Evolutionary conservation across 2,797 vertebrate species (phyloP).

Genomic region (Phrynocephalus forsythii): DNA sequence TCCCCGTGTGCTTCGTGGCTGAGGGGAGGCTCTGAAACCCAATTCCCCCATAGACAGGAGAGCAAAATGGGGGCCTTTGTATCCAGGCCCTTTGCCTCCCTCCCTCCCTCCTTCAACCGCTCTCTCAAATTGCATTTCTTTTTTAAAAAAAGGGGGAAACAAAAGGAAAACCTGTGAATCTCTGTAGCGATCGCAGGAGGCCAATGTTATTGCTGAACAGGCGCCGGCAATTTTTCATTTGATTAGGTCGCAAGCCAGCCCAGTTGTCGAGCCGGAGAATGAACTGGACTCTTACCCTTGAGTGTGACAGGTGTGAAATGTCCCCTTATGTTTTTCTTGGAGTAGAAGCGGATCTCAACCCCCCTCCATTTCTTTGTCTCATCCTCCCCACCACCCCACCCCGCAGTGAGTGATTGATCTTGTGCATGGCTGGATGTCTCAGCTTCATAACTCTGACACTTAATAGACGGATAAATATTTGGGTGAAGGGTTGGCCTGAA

Average conservation of each 20-base stretch:
- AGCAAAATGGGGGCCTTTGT: conserved; percentile 44
- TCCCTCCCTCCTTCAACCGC: not conserved
- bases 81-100: conserved; percentile 47
- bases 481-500: not conserved
- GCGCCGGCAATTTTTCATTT: conserved; percentile 70
- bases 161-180: conserved; percentile 54
- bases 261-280: conserved; percentile 65
- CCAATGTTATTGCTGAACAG: conserved; percentile 69
- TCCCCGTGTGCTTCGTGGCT: not conserved
- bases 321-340: conserved; percentile 37
- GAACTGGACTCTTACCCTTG: conserved; percentile 75
- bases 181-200: conserved; percentile 53
- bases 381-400: too few relatives aligned
- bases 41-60: not conserved
- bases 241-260: conserved; percentile 65
- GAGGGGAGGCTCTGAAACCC: too few relatives aligned
- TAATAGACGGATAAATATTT: conserved; percentile 45
- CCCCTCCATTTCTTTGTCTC: too few relatives aligned
- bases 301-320: conserved; percentile 74
- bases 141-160: too few relatives aligned
- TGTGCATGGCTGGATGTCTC: conserved; percentile 55
- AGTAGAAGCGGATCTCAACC: conserved; percentile 62
- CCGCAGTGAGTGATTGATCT: conserved; percentile 71
- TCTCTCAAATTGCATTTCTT: conserved; percentile 19
- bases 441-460: conserved; percentile 57